Percentiles rank a stretch among this genome's conserved stretches.
phyloP scores from a whole-genome alignment of 2,113 vertebrate genomes.

The Hemiprocne comata region DNA sequence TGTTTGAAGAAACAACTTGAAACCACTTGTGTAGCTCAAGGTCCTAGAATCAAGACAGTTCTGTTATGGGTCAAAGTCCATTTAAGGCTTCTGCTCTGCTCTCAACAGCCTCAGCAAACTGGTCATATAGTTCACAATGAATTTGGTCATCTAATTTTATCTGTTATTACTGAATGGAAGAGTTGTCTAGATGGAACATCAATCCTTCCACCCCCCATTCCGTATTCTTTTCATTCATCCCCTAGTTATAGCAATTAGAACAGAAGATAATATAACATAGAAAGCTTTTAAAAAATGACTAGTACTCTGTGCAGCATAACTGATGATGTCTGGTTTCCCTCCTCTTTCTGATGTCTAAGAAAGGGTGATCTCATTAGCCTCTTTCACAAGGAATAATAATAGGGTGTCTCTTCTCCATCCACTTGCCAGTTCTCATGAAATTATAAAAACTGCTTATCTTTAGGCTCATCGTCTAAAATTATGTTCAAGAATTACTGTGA shows the following conservation, averaged over 20 bases:
- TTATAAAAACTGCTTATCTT: neutral
- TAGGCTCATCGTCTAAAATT: neutral
- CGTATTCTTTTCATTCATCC: neutral
- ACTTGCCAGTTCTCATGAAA: neutral
- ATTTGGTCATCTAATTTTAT: neutral
- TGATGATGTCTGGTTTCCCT: neutral
- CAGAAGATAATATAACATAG: neutral
- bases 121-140: neutral
- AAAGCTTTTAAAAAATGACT: neutral
- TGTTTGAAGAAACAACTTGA: neutral
- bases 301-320: neutral
- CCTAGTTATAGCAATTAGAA: neutral
- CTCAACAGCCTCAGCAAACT: neutral
- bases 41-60: neutral
- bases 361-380: slow-evolving; percentile 10
- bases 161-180: neutral
- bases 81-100: neutral
- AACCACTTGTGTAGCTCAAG: neutral
- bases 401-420: neutral
- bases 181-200: neutral
- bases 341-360: neutral
- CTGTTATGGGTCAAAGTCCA: neutral
- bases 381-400: neutral
- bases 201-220: neutral
- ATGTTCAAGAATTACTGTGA: neutral